Percentiles rank a stretch among this genome's conserved stretches.
These are phyloP conservation scores for Sylvicapra grimmia DNA, from an alignment of 2,113 vertebrate genomes.

Conservation along the genomic window DNA sequence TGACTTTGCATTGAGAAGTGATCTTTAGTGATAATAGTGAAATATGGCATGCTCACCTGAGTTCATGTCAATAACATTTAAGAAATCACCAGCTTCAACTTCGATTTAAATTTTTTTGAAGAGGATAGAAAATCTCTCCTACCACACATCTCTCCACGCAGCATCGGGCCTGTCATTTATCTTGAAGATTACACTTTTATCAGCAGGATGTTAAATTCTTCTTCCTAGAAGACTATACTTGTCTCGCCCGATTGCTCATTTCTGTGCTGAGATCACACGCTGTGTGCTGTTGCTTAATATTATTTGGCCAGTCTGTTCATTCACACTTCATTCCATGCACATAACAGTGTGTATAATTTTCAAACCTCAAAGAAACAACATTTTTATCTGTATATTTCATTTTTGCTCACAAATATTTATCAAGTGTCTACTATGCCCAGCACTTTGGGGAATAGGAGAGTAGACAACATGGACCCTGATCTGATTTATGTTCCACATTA, in stretches of 20 bases:
- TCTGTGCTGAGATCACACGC: background rate
- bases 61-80: background rate
- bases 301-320: background rate
- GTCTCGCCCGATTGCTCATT: background rate
- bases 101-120: background rate
- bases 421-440: background rate
- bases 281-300: background rate
- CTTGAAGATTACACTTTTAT: background rate
- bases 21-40: background rate
- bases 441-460: background rate
- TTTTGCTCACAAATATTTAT: background rate
- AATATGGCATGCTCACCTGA: background rate
- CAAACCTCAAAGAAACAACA: background rate
- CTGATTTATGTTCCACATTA: background rate
- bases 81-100: background rate
- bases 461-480: background rate
- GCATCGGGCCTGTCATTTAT: background rate
- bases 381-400: background rate
- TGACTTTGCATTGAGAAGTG: slow-evolving; percentile 20
- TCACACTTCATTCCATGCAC: background rate
- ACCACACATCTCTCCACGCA: background rate
- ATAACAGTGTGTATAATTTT: background rate
- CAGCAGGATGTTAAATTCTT: background rate
- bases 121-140: background rate
- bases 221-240: background rate